These are phyloP conservation scores for Rhynchonycteris naso DNA, from an alignment of 2,797 vertebrate genomes.

Conservation along the genomic window DNA sequence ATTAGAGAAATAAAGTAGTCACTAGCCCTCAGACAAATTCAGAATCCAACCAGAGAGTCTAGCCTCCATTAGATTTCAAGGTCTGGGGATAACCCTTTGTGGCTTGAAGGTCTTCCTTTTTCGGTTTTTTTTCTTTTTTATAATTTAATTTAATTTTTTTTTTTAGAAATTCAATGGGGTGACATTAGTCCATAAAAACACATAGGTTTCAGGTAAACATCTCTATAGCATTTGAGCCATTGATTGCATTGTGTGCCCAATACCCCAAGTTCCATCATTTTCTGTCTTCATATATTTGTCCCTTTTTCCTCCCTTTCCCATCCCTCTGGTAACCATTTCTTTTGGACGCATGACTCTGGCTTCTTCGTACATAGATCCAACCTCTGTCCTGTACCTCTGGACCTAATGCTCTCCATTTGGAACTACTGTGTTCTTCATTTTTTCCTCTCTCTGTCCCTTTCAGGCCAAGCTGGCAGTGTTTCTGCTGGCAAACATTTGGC, in stretches of 20 bases:
- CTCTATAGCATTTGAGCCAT: too few species aligned
- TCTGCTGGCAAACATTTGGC: neutral
- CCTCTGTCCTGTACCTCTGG: neutral
- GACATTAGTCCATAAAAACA: too few species aligned
- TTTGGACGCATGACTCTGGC: neutral
- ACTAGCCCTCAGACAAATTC: neutral
- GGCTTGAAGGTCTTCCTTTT: neutral
- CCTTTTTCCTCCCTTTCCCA: too few species aligned
- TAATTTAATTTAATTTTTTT: too few species aligned
- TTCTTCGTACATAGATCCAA: neutral
- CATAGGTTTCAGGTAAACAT: too few species aligned
- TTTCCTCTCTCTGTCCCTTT: neutral
- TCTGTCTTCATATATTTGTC: too few species aligned
- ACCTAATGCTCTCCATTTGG: neutral
- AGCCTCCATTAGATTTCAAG: neutral
- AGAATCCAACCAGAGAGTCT: neutral
- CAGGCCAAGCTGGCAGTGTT: neutral
- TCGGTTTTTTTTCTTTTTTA: neutral
- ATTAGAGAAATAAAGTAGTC: neutral
- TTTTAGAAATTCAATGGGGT: too few species aligned
- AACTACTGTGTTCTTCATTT: neutral
- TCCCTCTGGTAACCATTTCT: neutral
- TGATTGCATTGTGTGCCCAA: too few species aligned
- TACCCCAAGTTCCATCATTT: too few species aligned
- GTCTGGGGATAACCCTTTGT: neutral